Evolutionary conservation across 2,797 vertebrate species (phyloP).

Genomic region (Myiotriccus ornatus): DNA sequence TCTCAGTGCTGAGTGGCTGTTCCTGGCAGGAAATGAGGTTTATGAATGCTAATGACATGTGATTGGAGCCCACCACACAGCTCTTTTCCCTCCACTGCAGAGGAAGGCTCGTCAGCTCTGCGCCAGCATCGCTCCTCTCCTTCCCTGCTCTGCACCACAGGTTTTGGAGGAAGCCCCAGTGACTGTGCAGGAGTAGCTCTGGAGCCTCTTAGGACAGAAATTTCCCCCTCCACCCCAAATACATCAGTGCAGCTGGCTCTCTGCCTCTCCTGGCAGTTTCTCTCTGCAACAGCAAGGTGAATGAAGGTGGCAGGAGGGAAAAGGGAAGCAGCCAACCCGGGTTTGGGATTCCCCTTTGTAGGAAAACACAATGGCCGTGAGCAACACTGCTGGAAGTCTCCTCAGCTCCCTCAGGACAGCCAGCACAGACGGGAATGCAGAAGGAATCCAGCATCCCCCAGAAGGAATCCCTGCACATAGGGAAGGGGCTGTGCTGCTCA

Average conservation of each 20-base stretch:
- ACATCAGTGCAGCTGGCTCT: neutral
- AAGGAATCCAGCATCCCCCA: neutral
- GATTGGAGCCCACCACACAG: neutral
- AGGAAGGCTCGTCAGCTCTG: neutral
- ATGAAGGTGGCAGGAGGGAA: neutral
- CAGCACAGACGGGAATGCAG: neutral
- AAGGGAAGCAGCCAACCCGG: neutral
- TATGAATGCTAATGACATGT: neutral
- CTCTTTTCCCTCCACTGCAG: neutral
- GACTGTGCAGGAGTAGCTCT: neutral
- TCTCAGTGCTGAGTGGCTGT: constrained; percentile 32
- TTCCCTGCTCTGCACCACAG: neutral
- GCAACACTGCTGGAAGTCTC: neutral
- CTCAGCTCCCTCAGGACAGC: neutral
- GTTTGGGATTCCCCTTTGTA: neutral
- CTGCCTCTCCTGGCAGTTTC: neutral
- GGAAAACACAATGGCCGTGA: neutral
- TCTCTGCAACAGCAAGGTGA: neutral
- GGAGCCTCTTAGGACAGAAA: neutral
- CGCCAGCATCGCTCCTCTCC: rapidly evolving
- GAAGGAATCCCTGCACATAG: neutral
- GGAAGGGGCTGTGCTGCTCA: neutral
- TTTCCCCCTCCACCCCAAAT: neutral
- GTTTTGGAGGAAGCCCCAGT: neutral
- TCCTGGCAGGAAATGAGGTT: constrained; percentile 19